phyloP scores from a whole-genome alignment of 2,797 vertebrate species.

The Orestias chungarensis region DNA sequence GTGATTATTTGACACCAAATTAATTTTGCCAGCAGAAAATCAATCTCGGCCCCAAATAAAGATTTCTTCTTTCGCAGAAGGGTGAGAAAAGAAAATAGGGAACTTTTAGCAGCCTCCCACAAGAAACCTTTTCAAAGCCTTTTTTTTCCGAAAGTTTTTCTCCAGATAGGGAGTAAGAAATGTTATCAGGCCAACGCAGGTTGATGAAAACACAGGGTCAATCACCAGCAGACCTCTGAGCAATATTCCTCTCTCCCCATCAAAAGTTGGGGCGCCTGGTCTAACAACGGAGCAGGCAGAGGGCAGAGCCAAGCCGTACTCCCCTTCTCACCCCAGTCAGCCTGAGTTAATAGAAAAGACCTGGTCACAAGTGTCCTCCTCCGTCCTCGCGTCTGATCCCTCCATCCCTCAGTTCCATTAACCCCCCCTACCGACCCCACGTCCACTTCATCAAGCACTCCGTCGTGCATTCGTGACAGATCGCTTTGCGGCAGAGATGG shows the following conservation, averaged over 20 bases:
- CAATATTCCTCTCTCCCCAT: constrained; percentile 61
- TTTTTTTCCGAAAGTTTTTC: constrained; percentile 43
- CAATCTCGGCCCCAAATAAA: constrained; percentile 45
- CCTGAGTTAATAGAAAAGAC: constrained; percentile 83
- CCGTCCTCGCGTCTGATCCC: constrained; percentile 53
- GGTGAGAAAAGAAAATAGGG: constrained; percentile 35
- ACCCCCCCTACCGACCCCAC: constrained; percentile 55
- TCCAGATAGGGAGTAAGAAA: constrained; percentile 48
- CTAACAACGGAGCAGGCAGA: constrained; percentile 53
- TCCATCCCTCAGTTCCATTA: constrained; percentile 75
- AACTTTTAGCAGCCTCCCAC: constrained; percentile 25
- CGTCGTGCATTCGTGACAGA: constrained; percentile 56
- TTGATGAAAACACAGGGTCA: constrained; percentile 78
- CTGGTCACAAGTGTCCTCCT: constrained; percentile 66
- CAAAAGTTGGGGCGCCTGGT: constrained; percentile 52
- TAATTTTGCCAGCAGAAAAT: constrained; percentile 34
- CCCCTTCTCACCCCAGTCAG: constrained; percentile 47
- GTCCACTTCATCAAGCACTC: constrained; percentile 70
- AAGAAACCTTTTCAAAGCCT: constrained; percentile 41
- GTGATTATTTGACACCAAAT: constrained; percentile 17
- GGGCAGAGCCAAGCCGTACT: constrained; percentile 55
- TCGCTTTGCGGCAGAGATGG: constrained; percentile 11
- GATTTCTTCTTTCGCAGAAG: constrained; percentile 11
- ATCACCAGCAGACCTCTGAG: constrained; percentile 67
- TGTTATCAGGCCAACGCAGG: constrained; percentile 67